These are phyloP conservation scores for Neopipo cinnamomea DNA, from an alignment of 2,113 vertebrate genomes.

Conservation along the genomic window DNA sequence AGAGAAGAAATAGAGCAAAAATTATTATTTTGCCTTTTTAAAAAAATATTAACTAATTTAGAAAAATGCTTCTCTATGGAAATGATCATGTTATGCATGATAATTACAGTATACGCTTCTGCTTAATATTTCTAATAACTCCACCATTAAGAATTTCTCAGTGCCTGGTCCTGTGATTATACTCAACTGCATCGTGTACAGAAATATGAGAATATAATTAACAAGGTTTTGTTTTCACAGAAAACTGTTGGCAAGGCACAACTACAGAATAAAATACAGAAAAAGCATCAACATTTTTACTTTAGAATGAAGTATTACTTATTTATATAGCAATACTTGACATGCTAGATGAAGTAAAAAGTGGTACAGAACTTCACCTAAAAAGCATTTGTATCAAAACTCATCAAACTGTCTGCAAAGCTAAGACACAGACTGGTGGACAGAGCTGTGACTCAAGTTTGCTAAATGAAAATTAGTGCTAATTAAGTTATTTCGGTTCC, in stretches of 20 bases:
- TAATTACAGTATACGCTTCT: neutral
- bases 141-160: neutral
- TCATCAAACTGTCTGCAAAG: neutral
- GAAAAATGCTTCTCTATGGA: neutral
- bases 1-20: neutral
- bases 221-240: neutral
- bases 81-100: neutral
- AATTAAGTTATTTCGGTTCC: neutral
- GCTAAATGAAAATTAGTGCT: neutral
- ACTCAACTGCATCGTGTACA: neutral
- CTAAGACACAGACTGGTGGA: neutral
- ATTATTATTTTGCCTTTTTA: rapidly evolving
- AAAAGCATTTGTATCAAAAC: neutral
- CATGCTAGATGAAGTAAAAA: neutral
- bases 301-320: neutral
- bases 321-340: neutral
- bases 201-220: neutral
- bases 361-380: neutral
- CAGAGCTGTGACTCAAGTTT: neutral
- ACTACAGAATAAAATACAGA: neutral
- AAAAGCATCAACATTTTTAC: neutral
- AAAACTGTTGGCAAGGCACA: neutral
- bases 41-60: neutral
- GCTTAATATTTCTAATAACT: neutral
- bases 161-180: neutral